These are phyloP conservation scores for Cranoglanis bouderius DNA, from an alignment of 2,113 vertebrate genomes.

Conservation along the genomic window DNA sequence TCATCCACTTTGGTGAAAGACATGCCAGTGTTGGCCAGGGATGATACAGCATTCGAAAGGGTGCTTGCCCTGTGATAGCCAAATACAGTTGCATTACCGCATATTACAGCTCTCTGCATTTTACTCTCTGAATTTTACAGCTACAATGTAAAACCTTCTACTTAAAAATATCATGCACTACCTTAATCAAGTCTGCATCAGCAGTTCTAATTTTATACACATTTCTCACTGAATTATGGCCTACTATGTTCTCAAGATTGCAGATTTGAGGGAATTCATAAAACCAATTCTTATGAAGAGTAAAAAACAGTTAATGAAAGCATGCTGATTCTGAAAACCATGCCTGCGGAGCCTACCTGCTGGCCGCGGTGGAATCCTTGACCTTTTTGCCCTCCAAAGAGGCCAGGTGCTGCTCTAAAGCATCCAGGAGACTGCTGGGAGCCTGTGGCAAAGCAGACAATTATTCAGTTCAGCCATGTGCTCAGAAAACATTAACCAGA, in stretches of 20 bases:
- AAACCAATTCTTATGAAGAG: background rate
- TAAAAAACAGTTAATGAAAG: background rate
- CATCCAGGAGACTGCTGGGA: slow-evolving; percentile 97
- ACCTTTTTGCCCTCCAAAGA: slow-evolving; percentile 99
- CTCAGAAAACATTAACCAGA: slow-evolving; percentile 58
- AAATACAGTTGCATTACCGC: slow-evolving; percentile 18
- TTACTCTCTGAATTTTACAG: background rate
- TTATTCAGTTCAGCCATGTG: slow-evolving; percentile 58
- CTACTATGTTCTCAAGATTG: background rate
- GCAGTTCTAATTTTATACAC: background rate
- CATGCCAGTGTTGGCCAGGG: slow-evolving; percentile 94
- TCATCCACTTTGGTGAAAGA: slow-evolving; percentile 98
- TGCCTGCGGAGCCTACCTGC: slow-evolving; percentile 79
- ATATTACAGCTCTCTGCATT: background rate
- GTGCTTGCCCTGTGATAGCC: slow-evolving; percentile 86
- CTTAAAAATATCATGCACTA: too few relatives aligned
- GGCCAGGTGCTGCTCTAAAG: slow-evolving; percentile 96
- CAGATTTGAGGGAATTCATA: background rate
- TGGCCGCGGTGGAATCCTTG: slow-evolving; percentile 96
- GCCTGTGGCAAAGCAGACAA: slow-evolving; percentile 74
- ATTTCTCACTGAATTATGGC: background rate
- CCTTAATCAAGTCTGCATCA: background rate
- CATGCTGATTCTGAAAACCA: slow-evolving; percentile 8
- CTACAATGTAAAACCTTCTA: background rate
- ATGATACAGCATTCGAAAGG: slow-evolving; percentile 96